Conservation (phyloP, 2,113 vertebrate genomes). For the Alexandromys fortis region DNA sequence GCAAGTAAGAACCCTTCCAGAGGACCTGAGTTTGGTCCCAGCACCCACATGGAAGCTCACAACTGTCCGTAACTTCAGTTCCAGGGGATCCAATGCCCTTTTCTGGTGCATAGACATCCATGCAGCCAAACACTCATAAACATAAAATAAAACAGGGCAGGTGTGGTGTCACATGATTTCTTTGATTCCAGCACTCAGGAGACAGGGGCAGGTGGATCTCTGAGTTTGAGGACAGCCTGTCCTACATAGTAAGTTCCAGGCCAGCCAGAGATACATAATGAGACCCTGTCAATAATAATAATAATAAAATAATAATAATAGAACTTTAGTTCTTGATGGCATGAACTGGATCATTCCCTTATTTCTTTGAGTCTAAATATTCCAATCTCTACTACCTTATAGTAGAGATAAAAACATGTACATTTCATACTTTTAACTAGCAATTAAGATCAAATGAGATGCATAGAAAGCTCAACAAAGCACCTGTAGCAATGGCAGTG, state of each 20-base stretch:
- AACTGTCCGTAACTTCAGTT: background rate
- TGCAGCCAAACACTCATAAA: background rate
- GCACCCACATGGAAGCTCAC: background rate
- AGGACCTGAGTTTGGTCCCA: background rate
- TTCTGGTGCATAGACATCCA: background rate
- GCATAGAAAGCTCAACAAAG: background rate
- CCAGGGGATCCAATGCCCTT: background rate
- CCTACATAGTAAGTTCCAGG: background rate
- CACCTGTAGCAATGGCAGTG: background rate
- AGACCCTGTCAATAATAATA: background rate
- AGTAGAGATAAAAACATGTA: constrained; percentile 36
- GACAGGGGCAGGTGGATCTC: background rate
- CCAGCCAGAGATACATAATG: background rate
- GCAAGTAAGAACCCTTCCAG: background rate
- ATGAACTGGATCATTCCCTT: background rate
- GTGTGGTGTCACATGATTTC: background rate
- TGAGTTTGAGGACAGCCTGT: background rate
- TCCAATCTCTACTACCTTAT: constrained; percentile 8
- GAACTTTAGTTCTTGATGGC: background rate
- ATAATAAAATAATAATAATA: background rate
- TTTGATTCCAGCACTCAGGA: background rate
- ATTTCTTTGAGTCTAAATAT: constrained; percentile 30
- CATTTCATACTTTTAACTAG: background rate
- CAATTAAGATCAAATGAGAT: constrained; percentile 35
- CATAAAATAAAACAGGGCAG: background rate